Percentiles rank a stretch among this genome's conserved stretches.
These are phyloP conservation scores for Acomys russatus DNA, from an alignment of 2,797 vertebrate genomes.

Conservation along the genomic window DNA sequence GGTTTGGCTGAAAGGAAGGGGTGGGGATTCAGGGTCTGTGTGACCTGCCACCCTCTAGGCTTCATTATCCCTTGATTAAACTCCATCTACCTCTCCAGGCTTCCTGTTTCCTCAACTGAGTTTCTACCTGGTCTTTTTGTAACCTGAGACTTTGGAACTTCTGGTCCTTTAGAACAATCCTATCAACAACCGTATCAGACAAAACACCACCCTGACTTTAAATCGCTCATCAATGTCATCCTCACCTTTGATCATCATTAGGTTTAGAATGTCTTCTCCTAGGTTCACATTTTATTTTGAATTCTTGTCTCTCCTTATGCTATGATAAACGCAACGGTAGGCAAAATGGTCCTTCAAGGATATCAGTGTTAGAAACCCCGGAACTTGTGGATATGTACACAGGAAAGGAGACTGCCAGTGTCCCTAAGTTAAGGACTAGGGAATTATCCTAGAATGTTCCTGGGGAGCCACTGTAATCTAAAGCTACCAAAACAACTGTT, in stretches of 20 bases:
- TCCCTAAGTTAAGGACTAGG: not conserved
- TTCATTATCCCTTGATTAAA: not conserved
- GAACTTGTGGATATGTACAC: not conserved
- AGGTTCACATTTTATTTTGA: conserved; percentile 31
- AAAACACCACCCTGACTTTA: conserved; percentile 11
- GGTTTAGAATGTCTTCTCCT: not conserved
- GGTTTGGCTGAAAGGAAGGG: not conserved
- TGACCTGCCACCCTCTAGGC: not conserved
- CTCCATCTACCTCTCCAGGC: not conserved
- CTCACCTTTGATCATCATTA: not conserved
- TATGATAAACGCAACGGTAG: not conserved
- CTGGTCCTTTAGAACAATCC: not conserved
- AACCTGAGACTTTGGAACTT: not conserved
- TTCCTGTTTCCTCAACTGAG: conserved; percentile 1
- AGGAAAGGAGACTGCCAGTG: not conserved
- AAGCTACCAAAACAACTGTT: not conserved
- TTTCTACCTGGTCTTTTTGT: not conserved
- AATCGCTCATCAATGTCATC: not conserved
- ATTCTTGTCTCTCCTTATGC: not conserved
- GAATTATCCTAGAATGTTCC: not conserved
- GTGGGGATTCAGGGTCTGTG: not conserved
- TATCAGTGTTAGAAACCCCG: not conserved
- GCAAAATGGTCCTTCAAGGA: not conserved
- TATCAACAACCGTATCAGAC: not conserved
- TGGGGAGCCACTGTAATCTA: not conserved